Evolutionary conservation across 1,140 invertebrate genomes (phyloP).

Genomic region (Pogonus chalceus): DNA sequence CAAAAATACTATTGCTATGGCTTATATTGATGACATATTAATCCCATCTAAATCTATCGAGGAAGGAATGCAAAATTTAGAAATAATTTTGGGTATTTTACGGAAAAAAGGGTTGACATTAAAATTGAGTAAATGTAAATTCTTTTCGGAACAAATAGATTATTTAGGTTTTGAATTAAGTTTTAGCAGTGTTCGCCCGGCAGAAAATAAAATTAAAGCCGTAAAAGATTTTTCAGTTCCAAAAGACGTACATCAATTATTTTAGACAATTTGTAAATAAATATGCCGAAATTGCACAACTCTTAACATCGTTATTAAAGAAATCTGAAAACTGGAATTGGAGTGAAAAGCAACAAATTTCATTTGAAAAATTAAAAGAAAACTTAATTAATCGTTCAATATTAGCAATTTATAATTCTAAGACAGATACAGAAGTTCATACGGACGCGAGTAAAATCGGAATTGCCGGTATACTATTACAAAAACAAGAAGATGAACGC

Average conservation of each 20-base stretch:
- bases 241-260: conserved; percentile 25
- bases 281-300: conserved; percentile 22
- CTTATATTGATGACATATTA: conserved; percentile 17
- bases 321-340: conserved; percentile 23
- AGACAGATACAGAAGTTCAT: too few species aligned
- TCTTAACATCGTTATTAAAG: conserved; percentile 23
- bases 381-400: too few species aligned
- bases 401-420: too few species aligned
- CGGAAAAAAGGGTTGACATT: conserved; percentile 15
- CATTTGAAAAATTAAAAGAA: conserved; percentile 17
- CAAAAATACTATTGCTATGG: background rate
- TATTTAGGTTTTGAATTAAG: conserved; percentile 18
- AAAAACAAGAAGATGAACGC: conserved; percentile 15
- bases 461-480: conserved; percentile 15
- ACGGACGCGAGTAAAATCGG: conserved; percentile 1
- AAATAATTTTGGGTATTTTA: conserved; percentile 19
- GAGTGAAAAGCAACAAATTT: conserved; percentile 14
- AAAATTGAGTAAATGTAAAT: conserved; percentile 24
- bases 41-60: conserved; percentile 16
- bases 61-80: conserved; percentile 15
- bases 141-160: conserved; percentile 17
- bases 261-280: conserved; percentile 30
- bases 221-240: conserved; percentile 21
- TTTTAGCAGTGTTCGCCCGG: conserved; percentile 16
- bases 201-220: conserved; percentile 19